Evolutionary conservation across 2,797 vertebrate genomes (phyloP), one percentile per base, ranked within the genome.

Genomic region (Sciurus carolinensis): DNA sequence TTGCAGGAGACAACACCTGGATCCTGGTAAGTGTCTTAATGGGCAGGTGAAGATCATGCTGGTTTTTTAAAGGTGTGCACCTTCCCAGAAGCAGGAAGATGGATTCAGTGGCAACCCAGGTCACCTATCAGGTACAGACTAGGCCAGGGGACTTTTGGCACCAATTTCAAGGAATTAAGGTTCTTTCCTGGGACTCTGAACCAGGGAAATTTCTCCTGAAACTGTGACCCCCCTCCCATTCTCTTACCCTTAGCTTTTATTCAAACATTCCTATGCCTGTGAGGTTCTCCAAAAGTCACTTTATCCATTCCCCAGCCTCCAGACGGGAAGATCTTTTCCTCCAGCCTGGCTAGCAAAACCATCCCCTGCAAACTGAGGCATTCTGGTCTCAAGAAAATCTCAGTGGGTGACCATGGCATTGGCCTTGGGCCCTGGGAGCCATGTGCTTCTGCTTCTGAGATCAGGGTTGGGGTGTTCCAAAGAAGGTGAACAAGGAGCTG

Each of bases 181-280:
- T 67, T 10, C 83, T 91, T 89, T 1, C 33, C n/a, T 7, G 3
- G 24, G 50, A 85, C 39, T 95, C 86, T 69, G 67, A 67, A 47
- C 57, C 39, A 33, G 15, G 71, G 22, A 72, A 96, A 94, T 9
- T 81, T 64, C 72, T 84, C 28, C 90, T 69, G 89, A 95, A 87
- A 82, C 17, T 39, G 26, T 72, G 54, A 93, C 72, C 20, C 36
- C n/a, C 33, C 69, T 26, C 39, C 42, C 36, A n/a, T 77, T 13
- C 20, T 87, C 22, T 93, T 73, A 64, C 33, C 42, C 15, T 73
- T 42, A 75, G 30, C 39, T 93, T 84, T 77, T 75, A 89, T 33
- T 30, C 67, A 88, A 88, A 47, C 90, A 82, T 71, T 93, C 91
- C 64, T 92, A 36, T 86, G 44, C 57, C 82, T 47, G 76, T 12